Evolutionary conservation across 2,797 vertebrate genomes (phyloP).

Genomic region (Tenualosa thibaudeaui): DNA sequence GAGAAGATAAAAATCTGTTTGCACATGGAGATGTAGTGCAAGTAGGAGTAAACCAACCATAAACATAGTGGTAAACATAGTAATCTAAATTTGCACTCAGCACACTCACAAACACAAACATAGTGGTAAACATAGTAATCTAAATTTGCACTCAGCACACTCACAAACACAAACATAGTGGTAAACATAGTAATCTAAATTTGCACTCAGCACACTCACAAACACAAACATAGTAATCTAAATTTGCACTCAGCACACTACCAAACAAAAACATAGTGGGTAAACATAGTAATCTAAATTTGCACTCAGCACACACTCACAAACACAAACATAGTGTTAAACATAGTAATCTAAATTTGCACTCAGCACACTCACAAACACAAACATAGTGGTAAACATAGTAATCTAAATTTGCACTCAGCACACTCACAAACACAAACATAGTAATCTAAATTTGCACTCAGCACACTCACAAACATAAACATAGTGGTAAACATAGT

Average conservation of each 20-base stretch:
- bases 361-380: not conserved
- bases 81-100: not conserved
- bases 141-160: not conserved
- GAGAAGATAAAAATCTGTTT: not conserved
- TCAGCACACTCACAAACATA: not conserved
- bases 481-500: too few relatives aligned
- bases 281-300: not conserved
- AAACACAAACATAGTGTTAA: not conserved
- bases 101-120: not conserved
- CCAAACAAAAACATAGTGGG: not conserved
- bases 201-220: not conserved
- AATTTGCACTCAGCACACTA: not conserved
- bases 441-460: not conserved
- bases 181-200: not conserved
- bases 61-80: not conserved
- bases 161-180: not conserved
- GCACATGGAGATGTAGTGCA: not conserved
- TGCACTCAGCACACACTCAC: not conserved
- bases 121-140: not conserved
- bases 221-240: not conserved
- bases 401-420: not conserved
- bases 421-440: not conserved
- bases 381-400: not conserved
- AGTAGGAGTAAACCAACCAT: not conserved
- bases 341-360: not conserved